A percentile compares a stretch with the other conserved stretches of the same genome.
Evolutionary conservation across 2,113 vertebrate genomes (phyloP).

Genomic region (Todiramphus saurophagus): DNA sequence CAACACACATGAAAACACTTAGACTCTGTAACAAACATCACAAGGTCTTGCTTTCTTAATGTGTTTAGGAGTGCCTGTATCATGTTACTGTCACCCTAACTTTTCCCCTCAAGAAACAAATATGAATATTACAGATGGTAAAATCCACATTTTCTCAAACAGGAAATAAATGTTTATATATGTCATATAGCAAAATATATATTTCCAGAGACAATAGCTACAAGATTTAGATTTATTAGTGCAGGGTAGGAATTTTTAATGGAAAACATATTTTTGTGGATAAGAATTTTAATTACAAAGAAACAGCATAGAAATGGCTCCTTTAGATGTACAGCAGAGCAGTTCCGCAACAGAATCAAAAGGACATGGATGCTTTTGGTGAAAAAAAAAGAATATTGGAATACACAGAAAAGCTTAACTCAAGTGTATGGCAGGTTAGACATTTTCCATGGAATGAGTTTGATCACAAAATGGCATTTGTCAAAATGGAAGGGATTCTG

Average conservation of each 20-base stretch:
- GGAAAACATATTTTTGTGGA: constrained; percentile 28
- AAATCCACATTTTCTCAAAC: not conserved
- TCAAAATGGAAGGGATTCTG: not conserved
- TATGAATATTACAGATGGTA: constrained; percentile 20
- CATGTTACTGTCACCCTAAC: constrained; percentile 17
- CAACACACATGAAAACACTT: not conserved
- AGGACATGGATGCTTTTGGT: not conserved
- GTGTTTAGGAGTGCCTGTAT: constrained; percentile 13
- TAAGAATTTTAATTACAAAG: constrained; percentile 45
- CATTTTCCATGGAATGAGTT: not conserved
- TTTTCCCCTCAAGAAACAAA: not conserved
- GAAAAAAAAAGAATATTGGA: not conserved
- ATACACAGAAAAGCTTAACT: not conserved
- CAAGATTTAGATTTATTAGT: constrained; percentile 9
- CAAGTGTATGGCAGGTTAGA: fast-evolving
- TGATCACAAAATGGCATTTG: not conserved
- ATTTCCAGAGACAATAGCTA: constrained; percentile 41
- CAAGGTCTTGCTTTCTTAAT: not conserved
- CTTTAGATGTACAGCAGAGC: constrained; percentile 40
- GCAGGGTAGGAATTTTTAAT: constrained; percentile 14
- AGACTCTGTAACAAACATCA: not conserved
- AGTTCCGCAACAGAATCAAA: not conserved
- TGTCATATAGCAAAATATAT: not conserved
- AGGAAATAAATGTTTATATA: constrained; percentile 51
- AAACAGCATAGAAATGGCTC: not conserved